phyloP scores from a whole-genome alignment of 2,113 vertebrate species.

The Phocoena phocoena region DNA sequence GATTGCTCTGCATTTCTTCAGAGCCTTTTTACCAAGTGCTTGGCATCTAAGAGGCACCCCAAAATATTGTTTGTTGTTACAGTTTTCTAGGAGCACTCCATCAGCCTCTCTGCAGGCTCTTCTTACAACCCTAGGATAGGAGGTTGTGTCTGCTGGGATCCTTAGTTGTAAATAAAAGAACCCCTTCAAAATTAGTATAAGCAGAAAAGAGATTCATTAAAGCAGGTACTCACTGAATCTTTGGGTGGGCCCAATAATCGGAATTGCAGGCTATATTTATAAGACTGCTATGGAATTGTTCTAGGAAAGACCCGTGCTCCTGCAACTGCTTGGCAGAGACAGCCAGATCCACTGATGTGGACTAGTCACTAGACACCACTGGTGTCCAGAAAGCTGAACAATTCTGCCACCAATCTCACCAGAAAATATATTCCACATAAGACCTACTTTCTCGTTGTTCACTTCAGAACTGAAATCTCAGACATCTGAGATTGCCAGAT shows the following conservation, averaged over 20 bases:
- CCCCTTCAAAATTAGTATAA: neutral
- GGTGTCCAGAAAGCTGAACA: neutral
- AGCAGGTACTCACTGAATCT: neutral
- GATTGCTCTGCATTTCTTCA: neutral
- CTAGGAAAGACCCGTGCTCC: neutral
- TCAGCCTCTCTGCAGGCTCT: neutral
- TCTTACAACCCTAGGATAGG: neutral
- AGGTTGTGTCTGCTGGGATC: neutral
- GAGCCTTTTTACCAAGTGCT: neutral
- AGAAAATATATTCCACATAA: neutral
- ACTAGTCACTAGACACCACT: neutral
- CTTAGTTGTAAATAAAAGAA: neutral
- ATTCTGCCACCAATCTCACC: neutral
- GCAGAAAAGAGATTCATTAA: neutral
- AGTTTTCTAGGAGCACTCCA: neutral
- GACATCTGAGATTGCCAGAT: neutral
- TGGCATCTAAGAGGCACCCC: neutral
- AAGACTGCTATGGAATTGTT: neutral
- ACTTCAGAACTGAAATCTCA: neutral
- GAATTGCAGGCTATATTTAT: neutral
- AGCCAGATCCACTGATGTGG: neutral
- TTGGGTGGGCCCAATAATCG: neutral
- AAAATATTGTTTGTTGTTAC: neutral
- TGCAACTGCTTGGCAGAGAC: neutral
- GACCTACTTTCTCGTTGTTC: neutral